Evolutionary conservation across 2,797 vertebrate species (phyloP).

Genomic region (Rhyacichthys aspro): DNA sequence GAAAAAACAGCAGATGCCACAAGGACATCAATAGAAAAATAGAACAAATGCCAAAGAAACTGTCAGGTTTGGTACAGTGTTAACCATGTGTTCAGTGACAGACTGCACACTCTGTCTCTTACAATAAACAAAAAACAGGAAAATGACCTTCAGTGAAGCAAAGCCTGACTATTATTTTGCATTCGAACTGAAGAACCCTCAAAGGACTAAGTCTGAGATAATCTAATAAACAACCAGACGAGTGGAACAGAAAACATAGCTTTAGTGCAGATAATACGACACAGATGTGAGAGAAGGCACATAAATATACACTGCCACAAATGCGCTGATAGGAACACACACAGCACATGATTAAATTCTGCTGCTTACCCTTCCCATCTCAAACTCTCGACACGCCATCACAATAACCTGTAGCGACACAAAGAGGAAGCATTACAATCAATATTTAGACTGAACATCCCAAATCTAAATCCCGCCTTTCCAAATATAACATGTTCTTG

Average conservation of each 20-base stretch:
- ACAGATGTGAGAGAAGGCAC: constrained; percentile 4
- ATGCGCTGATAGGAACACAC: constrained; percentile 2
- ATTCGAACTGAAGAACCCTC: neutral
- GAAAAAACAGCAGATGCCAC: neutral
- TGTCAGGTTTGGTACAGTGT: too few species aligned
- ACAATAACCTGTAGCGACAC: constrained; percentile 88
- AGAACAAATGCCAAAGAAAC: too few species aligned
- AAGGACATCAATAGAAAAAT: neutral
- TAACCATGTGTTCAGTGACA: too few species aligned
- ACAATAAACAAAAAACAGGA: neutral
- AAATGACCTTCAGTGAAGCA: neutral
- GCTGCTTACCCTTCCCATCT: constrained; percentile 95
- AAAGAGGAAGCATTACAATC: constrained; percentile 35
- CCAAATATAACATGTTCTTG: constrained; percentile 8
- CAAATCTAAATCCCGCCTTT: constrained; percentile 5
- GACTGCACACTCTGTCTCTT: neutral
- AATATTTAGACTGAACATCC: constrained; percentile 21
- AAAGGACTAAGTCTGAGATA: neutral
- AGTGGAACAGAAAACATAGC: neutral
- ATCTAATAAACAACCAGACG: neutral
- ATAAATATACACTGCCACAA: constrained; percentile 1
- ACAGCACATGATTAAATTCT: constrained; percentile 5
- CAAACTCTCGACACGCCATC: constrained; percentile 98
- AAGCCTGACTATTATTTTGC: neutral
- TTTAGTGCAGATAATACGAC: constrained; percentile 15